A percentile compares a stretch with the other conserved stretches of the same genome.
These are phyloP conservation scores for Syrrhaptes paradoxus DNA, from an alignment of 2,113 vertebrate genomes.

Conservation along the genomic window DNA sequence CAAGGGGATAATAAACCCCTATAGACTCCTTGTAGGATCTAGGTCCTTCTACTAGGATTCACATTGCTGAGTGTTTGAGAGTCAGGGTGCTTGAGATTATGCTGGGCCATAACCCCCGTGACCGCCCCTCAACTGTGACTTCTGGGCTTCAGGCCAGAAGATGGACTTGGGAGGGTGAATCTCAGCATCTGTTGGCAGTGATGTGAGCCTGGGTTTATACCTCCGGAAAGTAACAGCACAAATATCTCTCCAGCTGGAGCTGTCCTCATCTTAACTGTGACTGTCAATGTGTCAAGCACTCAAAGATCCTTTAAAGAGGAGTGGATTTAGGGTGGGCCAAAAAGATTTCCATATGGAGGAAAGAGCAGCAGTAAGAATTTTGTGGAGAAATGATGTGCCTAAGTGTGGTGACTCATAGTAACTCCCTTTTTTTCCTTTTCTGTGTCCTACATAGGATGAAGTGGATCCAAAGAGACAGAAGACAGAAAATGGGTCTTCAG, in stretches of 20 bases:
- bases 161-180: background rate
- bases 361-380: background rate
- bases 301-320: background rate
- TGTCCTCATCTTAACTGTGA: accelerated
- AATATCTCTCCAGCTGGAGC: background rate
- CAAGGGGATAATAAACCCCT: background rate
- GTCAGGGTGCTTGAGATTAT: background rate
- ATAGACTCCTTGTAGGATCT: background rate
- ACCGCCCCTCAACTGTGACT: background rate
- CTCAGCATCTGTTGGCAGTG: background rate
- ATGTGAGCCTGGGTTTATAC: background rate
- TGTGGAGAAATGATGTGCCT: background rate
- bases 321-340: background rate
- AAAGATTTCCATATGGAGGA: background rate
- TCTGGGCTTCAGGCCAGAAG: background rate
- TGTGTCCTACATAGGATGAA: slow-evolving; percentile 66
- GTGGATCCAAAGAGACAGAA: slow-evolving; percentile 83
- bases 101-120: background rate
- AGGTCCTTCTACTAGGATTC: background rate
- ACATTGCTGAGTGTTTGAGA: background rate
- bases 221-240: background rate
- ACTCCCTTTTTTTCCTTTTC: background rate
- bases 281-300: background rate
- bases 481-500: slow-evolving; percentile 81
- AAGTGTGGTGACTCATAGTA: background rate